Evolutionary conservation across 2,888 invertebrate species (phyloP).

Genomic region (Mesodorylaimus sp.): DNA sequence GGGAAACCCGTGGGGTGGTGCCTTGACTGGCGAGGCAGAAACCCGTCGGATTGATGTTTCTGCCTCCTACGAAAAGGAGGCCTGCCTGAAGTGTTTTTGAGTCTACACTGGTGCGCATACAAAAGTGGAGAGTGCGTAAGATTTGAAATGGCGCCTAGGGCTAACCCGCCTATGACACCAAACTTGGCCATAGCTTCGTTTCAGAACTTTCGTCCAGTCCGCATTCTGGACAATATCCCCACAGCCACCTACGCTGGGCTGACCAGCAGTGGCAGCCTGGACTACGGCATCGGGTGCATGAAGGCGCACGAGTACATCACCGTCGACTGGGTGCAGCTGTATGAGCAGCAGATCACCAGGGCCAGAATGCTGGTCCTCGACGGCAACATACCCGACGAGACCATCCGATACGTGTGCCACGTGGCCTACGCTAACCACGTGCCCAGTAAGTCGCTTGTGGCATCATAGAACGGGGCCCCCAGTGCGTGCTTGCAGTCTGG

Average conservation of each 20-base stretch:
- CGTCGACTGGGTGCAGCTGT: conserved; percentile 6
- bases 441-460: conserved; percentile 23
- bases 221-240: neutral
- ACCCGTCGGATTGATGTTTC: too few species aligned
- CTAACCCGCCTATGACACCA: too few species aligned
- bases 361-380: conserved; percentile 9
- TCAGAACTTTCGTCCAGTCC: neutral
- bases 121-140: too few species aligned
- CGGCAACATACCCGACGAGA: conserved; percentile 8
- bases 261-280: neutral
- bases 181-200: too few species aligned
- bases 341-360: neutral
- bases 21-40: too few species aligned
- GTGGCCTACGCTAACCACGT: conserved; percentile 19
- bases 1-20: too few species aligned
- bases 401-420: conserved; percentile 16
- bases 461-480: too few species aligned
- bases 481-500: conserved; percentile 32
- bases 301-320: too few species aligned
- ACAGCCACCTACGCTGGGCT: neutral
- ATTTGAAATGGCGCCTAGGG: too few species aligned
- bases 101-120: too few species aligned
- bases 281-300: neutral
- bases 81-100: too few species aligned
- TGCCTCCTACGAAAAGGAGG: too few species aligned